Conservation (phyloP, 2,113 vertebrate genomes). For the Cavia porcellus region DNA sequence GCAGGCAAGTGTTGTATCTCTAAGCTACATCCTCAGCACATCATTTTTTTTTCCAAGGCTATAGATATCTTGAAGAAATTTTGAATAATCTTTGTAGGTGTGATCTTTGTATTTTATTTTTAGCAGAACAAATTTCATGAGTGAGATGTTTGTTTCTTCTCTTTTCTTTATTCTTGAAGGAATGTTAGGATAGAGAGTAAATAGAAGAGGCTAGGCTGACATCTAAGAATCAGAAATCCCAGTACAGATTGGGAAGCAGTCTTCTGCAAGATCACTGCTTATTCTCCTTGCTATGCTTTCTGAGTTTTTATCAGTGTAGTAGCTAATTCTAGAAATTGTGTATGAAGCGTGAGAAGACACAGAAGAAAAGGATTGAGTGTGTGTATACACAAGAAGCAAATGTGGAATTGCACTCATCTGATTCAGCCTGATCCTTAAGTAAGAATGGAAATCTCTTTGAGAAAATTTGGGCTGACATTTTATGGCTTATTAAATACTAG, state of each 20-base stretch:
- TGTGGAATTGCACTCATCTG: background rate
- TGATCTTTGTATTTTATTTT: background rate
- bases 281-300: conserved; percentile 22
- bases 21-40: background rate
- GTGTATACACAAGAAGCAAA: background rate
- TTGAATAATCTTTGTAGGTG: background rate
- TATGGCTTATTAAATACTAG: background rate
- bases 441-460: background rate
- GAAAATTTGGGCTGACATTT: too few species aligned
- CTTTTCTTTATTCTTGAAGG: background rate
- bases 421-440: background rate
- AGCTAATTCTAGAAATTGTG: conserved; percentile 71
- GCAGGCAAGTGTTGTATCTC: background rate
- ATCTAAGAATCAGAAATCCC: conserved; percentile 67
- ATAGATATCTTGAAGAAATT: background rate
- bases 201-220: conserved; percentile 62
- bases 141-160: background rate
- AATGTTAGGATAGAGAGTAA: background rate
- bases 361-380: too few species aligned
- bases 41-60: background rate
- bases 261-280: conserved; percentile 60
- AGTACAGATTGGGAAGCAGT: conserved; percentile 67
- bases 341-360: background rate
- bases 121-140: background rate
- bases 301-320: conserved; percentile 71